phyloP scores from a whole-genome alignment of 2,113 vertebrate species.

The Ancistrus triradiatus region DNA sequence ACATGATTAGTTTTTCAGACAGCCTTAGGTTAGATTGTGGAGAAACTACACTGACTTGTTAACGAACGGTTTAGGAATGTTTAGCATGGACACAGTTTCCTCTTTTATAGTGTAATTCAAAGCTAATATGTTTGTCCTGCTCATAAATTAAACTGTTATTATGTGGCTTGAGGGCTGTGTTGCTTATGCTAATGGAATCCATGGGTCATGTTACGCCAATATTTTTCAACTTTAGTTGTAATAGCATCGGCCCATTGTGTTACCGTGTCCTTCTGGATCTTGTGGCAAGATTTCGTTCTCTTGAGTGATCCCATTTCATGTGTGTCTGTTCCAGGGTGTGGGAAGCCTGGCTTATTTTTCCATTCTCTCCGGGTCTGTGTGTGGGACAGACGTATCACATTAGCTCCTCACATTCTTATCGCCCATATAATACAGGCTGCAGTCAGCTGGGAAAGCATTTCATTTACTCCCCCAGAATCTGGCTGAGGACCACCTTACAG shows the following conservation, averaged over 20 bases:
- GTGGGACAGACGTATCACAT: constrained; percentile 14
- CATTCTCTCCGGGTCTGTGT: constrained; percentile 18
- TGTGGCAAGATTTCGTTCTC: constrained; percentile 8
- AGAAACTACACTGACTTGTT: no score
- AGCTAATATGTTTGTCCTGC: no score
- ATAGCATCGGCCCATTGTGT: neutral
- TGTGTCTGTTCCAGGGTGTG: no score
- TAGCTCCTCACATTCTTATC: constrained; percentile 44
- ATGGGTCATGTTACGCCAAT: neutral
- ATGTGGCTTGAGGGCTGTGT: neutral
- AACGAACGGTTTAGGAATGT: no score
- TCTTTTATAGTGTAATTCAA: no score
- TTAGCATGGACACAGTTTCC: no score
- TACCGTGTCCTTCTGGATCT: neutral
- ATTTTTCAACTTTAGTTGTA: neutral
- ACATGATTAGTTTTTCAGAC: no score
- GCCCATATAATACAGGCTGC: constrained; percentile 42
- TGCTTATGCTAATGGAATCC: neutral
- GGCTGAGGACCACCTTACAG: neutral
- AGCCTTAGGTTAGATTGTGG: no score
- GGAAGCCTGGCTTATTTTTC: no score
- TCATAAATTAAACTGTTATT: constrained; percentile 2
- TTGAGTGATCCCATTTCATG: no score
- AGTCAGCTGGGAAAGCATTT: constrained; percentile 58
- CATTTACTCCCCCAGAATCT: constrained; percentile 39